phyloP scores from a whole-genome alignment of 2,113 vertebrate genomes.

The Noctilio leporinus region DNA sequence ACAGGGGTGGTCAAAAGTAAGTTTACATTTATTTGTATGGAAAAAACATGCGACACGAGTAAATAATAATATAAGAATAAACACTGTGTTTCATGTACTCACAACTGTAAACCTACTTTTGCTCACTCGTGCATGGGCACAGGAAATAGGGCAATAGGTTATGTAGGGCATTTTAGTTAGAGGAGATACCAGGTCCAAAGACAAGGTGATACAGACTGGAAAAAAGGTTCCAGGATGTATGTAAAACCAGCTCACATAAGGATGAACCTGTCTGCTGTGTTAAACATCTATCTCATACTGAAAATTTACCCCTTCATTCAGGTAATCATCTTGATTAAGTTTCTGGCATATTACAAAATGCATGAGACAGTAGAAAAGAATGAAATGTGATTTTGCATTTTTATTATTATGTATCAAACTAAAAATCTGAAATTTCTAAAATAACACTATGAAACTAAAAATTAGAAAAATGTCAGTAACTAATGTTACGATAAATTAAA shows the following conservation, averaged over 20 bases:
- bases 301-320: neutral
- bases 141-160: neutral
- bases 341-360: neutral
- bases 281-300: neutral
- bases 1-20: too few species aligned
- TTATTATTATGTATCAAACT: neutral
- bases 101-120: too few species aligned
- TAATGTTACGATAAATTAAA: neutral
- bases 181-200: neutral
- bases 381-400: neutral
- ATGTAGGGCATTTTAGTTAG: neutral
- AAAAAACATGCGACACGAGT: too few species aligned
- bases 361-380: neutral
- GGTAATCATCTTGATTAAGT: neutral
- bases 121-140: neutral
- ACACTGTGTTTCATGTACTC: too few species aligned
- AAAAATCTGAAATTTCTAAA: constrained; percentile 6
- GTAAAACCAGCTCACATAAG: neutral
- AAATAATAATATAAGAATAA: too few species aligned
- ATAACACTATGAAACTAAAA: neutral
- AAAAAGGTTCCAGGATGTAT: neutral
- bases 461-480: neutral
- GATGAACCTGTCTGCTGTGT: neutral
- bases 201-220: neutral
- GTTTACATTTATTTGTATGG: too few species aligned